Base-by-base conservation (phyloP, 30 jellyfish, hydroid and myxozoan genomes). In the Aurelia coerulea region DNA sequence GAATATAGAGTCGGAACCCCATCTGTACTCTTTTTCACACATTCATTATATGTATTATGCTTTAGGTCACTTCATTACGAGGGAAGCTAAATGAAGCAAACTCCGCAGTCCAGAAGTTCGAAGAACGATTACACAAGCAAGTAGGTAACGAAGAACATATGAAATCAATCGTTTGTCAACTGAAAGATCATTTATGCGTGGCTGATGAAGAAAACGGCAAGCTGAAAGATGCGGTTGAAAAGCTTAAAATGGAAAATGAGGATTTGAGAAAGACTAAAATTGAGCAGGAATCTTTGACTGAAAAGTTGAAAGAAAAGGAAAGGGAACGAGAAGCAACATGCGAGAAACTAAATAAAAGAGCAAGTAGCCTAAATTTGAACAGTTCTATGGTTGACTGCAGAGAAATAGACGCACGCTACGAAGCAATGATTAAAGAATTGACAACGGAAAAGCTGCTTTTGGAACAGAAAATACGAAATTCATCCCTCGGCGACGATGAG, bases 21-120 rank as follows among this genome's bases (percentile, higher is more conserved):
- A 23, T 23, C 29, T 23, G 29, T 23, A 23, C 29, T 23, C 29
- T 23, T 23, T 23, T 23, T 23, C 29, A 23, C 29, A 23, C 29
- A 23, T 23, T 23, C 29, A 23, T 23, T 23, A 23, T 23, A 23
- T 23, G 29, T 52, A 37, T 35, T 73, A 56, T 71, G 85, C 56
- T 75, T 53, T 18, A 58, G 74, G 56, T 46, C 15, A 46, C 56
- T 46, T 46, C 56, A 54, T 56, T 75, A 64, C 85, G 85, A 2
- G 62, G 37, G 59, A 75, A 52, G 85, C 52, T 75, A 64, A 72
- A 75, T 19, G 85, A 75, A 60, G 85, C 85, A 15, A 53, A 64
- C 23, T 4, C 85, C 34, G 4, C 65, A 9, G 85, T 75, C 29
- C 19, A 49, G 62, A 39, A 34, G 10, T 75, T 75, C n/a, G 85